Base-by-base conservation (phyloP, 53 echinoderm and acorn worm species). In the Astropecten irregularis region DNA sequence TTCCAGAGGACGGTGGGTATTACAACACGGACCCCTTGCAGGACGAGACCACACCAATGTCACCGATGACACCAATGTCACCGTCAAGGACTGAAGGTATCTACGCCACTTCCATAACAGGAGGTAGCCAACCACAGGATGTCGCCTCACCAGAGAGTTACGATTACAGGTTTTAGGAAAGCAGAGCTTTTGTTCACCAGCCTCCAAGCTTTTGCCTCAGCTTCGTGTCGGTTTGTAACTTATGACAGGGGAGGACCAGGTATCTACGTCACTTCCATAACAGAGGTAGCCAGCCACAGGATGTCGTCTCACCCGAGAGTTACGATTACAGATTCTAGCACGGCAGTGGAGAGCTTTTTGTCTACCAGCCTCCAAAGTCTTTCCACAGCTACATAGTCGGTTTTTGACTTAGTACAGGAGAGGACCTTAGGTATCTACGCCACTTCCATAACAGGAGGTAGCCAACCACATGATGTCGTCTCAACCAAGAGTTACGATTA, bases 1-100 rank as follows among this genome's bases (percentile, higher is more conserved):
- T 71, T 9, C 49, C 52, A 14, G 71, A 71, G 18, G 71, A 71
- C 52, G 71, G 14, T 11, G 71, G 51, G 6, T 71, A 71, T 52
- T 71, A 33, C 30, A 48, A 69, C 53, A 50, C 52, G 15, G 29
- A n/a, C 19, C 30, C 53, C n/a, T 52, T 71, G 33, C 71, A 33
- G 9, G 70, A 70, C 31, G 70, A 32, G n/a, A 11, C 49, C 7
- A 22, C 68, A 46, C 56, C 56, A 23, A n/a, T n/a, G n/a, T n/a
- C n/a, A n/a, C n/a, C n/a, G n/a, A n/a, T n/a, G n/a, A n/a, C n/a
- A n/a, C n/a, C n/a, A n/a, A n/a, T n/a, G n/a, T n/a, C n/a, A n/a
- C n/a, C n/a, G n/a, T 23, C 25, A 22, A 9, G 0, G 21, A 2
- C 30, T 13, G 30, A 58, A 1, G 2, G 29, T 29, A 9, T 58